Conservation (phyloP, 1,140 invertebrate genomes). For the Ridgeia piscesae region DNA sequence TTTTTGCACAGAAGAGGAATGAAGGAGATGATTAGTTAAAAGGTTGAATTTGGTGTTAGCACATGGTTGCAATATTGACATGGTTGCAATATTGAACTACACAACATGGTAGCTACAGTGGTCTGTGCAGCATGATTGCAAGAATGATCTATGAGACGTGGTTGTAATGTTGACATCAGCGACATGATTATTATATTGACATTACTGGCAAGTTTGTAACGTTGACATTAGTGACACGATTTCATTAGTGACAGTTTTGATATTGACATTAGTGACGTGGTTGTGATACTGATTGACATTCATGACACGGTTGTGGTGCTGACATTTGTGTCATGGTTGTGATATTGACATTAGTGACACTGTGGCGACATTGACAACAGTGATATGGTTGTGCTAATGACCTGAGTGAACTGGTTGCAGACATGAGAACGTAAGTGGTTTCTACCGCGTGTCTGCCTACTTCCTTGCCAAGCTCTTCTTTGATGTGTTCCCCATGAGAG, state of each 20-base stretch:
- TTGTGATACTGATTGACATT: too few species aligned
- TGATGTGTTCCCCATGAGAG: constrained; percentile 54
- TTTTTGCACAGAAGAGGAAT: too few species aligned
- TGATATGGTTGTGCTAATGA: not conserved
- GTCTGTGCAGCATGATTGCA: too few species aligned
- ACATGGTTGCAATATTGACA: not conserved
- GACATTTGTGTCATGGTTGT: not conserved
- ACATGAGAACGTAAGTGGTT: constrained; percentile 57
- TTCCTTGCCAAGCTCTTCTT: constrained; percentile 55
- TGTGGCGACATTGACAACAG: not conserved
- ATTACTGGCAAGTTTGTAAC: not conserved
- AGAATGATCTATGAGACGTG: too few species aligned
- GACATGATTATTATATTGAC: too few species aligned
- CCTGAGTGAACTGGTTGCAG: constrained; percentile 34
- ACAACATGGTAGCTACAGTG: too few species aligned
- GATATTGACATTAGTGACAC: not conserved
- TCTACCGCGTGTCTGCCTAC: constrained; percentile 55
- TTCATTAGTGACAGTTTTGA: too few species aligned
- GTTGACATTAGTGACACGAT: not conserved
- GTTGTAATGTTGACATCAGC: not conserved
- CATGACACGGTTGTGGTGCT: not conserved
- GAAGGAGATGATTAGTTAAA: too few species aligned
- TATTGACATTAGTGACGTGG: not conserved
- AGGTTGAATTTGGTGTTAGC: not conserved
- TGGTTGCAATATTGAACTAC: not conserved